Evolutionary conservation across 2,113 vertebrate genomes (phyloP).

Genomic region (Ciconia boyciana): DNA sequence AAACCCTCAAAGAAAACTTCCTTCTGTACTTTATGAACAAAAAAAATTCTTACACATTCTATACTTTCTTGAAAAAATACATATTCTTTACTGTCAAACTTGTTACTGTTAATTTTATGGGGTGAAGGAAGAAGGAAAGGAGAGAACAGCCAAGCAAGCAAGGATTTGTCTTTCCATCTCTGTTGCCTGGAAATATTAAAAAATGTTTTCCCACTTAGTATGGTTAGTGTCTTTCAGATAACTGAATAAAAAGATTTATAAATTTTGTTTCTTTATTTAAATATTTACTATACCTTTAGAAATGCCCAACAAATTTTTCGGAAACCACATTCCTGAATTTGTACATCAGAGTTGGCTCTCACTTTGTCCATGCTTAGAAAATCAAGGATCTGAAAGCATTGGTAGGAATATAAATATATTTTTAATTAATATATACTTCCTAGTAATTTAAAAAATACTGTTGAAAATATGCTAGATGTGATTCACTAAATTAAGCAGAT

Average conservation of each 20-base stretch:
- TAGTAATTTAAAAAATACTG: not conserved
- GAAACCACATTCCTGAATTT: conserved; percentile 79
- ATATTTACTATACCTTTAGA: conserved; percentile 83
- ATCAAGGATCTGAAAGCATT: conserved; percentile 85
- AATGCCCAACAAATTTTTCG: conserved; percentile 96
- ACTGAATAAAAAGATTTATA: not conserved
- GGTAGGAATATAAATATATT: not conserved
- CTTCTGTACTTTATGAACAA: not conserved
- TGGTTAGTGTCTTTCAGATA: not conserved
- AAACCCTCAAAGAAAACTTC: not conserved
- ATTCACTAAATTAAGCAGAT: not conserved
- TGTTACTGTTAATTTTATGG: not conserved
- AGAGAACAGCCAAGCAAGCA: not conserved
- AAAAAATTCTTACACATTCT: not conserved
- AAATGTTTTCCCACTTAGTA: not conserved
- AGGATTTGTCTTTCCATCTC: not conserved
- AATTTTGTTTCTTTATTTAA: not conserved
- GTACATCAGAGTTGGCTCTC: conserved; percentile 72
- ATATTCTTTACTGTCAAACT: not conserved
- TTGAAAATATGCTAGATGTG: not conserved
- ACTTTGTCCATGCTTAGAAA: conserved; percentile 84
- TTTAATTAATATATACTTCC: not conserved
- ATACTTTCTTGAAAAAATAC: not conserved
- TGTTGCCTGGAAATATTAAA: not conserved
- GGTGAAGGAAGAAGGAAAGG: not conserved